Evolutionary conservation across 1,140 invertebrate species (phyloP).

Genomic region (Agraylea sexmaculata): DNA sequence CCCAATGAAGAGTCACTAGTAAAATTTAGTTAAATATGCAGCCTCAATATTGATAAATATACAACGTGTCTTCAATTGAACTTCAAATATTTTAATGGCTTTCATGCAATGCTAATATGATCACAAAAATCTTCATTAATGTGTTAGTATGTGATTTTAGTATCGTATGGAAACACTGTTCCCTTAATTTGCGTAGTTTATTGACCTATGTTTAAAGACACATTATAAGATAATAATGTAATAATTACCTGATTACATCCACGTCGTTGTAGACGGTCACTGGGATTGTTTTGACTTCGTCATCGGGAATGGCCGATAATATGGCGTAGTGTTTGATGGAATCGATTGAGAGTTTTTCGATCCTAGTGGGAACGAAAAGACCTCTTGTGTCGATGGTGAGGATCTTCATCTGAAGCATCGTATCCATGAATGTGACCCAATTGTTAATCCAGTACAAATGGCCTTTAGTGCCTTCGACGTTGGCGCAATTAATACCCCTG

Average conservation of each 20-base stretch:
- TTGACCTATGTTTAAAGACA: too few relatives aligned
- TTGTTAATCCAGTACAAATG: conserved; percentile 53
- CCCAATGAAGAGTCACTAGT: too few relatives aligned
- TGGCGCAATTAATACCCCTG: conserved; percentile 44
- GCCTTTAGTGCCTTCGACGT: conserved; percentile 36
- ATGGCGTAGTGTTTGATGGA: conserved; percentile 50
- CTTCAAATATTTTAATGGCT: too few relatives aligned
- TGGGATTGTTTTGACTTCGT: conserved; percentile 32
- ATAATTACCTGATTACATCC: conserved; percentile 33
- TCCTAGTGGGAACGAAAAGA: conserved; percentile 74
- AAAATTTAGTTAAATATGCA: too few relatives aligned
- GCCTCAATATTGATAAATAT: too few relatives aligned
- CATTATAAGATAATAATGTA: too few relatives aligned
- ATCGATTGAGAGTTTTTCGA: conserved; percentile 69
- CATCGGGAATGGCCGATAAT: conserved; percentile 39
- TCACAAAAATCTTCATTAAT: too few relatives aligned
- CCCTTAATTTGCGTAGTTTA: too few relatives aligned
- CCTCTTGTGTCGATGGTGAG: conserved; percentile 59
- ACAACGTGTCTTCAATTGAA: too few relatives aligned
- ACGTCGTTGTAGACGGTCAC: conserved; percentile 32
- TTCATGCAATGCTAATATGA: too few relatives aligned
- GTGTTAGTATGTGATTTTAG: too few relatives aligned
- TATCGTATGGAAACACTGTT: too few relatives aligned
- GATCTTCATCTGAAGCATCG: conserved; percentile 80
- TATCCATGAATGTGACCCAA: conserved; percentile 89